Evolutionary conservation across 2,113 vertebrate genomes (phyloP), one percentile per base, ranked within the genome.

Genomic region (Cisticola juncidis): DNA sequence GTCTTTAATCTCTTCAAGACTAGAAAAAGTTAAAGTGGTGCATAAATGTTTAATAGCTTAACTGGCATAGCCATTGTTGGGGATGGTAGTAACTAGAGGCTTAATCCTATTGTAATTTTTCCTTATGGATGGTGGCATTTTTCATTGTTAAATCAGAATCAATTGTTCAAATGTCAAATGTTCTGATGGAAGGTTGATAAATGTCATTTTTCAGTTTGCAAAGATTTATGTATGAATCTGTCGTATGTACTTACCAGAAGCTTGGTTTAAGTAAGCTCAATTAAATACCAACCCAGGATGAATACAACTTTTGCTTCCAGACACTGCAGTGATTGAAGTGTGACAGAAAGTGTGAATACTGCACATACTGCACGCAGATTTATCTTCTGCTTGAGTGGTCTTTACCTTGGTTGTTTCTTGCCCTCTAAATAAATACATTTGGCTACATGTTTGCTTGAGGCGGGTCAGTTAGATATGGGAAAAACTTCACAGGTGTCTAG

Each of bases 101-200:
- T 82, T 83, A 62, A 82, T 73, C 40, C 62, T 60, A 3, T 40
- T 86, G 42, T 33, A 65, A 18, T 19, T 91, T 91, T 92, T 91
- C 50, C 20, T 4, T 80, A 44, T 56, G 79, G 24, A 86, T 81
- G 71, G 51, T 81, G 79, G 38, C 68, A 82, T 93, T 97, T 93
- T 87, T 82, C 38, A 23, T 51, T 83, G 42, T 86, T 90, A 90
- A 83, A 68, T 76, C 87, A 81, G 65, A 94, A 92, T 81, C 79
- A 53, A 42, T 93, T 95, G 85, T 90, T 94, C 68, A 90, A 86
- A 90, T 95, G 87, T 93, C 92, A 96, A 1, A 70, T 84, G 36
- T 65, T 94, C 15, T 33, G 64, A 86, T 61, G 64, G 68, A 88
- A 88, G 85, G 88, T 58, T 90, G 76, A 93, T 97, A 90, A 93